Percentiles rank a stretch among this genome's conserved stretches.
Conservation (phyloP, 2,888 invertebrate species). For the Tetanocera ferruginea region DNA sequence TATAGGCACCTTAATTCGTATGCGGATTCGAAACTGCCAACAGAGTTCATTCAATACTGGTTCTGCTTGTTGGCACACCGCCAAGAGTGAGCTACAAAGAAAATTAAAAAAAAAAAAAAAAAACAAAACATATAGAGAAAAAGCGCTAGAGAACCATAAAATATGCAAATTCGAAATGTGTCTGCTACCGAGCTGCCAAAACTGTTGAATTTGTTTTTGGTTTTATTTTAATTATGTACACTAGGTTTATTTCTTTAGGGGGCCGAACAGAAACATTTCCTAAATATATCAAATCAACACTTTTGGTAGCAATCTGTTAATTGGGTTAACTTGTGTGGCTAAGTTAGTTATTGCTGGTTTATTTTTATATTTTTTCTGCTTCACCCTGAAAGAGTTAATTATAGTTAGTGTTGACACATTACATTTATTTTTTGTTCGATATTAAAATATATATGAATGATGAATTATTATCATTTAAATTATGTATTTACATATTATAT, state of each 20-base stretch:
- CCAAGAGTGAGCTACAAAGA: not conserved
- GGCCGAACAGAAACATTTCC: conserved; percentile 39
- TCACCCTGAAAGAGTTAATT: no score
- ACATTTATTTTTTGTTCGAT: no score
- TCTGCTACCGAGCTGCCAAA: conserved; percentile 38
- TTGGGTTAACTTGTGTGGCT: no score
- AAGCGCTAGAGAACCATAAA: conserved; percentile 31
- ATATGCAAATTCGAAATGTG: conserved; percentile 38
- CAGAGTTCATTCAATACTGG: not conserved
- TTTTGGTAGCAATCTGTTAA: conserved; percentile 44
- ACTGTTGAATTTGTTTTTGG: conserved; percentile 12
- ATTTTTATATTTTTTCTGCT: no score
- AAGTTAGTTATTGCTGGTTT: no score
- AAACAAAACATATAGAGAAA: not conserved
- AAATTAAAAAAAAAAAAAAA: conserved; percentile 25
- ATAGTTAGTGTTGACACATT: no score
- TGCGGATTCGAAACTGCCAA: not conserved
- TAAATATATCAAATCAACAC: conserved; percentile 52
- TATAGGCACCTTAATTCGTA: not conserved
- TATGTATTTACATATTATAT: no score
- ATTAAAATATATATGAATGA: no score
- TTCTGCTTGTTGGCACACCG: conserved; percentile 20
- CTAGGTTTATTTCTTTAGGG: conserved; percentile 13
- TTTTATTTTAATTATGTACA: conserved; percentile 10
- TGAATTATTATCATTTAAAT: no score